These are phyloP conservation scores for Siphlonurus alternatus DNA, from an alignment of 2,888 invertebrate species.

Conservation along the genomic window DNA sequence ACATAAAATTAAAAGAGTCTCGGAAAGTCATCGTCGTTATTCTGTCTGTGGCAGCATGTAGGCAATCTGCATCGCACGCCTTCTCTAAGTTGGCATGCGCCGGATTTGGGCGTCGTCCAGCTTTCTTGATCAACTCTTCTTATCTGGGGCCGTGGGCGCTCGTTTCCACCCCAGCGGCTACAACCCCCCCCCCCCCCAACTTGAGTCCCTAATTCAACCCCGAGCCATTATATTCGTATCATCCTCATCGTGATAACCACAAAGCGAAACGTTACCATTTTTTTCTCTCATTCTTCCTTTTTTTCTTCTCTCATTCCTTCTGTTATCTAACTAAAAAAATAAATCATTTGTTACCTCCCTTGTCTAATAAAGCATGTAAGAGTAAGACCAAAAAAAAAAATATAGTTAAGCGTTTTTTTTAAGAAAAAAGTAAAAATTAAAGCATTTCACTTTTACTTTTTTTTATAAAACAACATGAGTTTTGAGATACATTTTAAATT, in stretches of 20 bases:
- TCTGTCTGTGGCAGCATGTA: neutral
- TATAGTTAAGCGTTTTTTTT: neutral
- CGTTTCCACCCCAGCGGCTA: conserved; percentile 1
- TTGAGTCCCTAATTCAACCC: conserved; percentile 2
- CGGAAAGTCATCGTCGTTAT: no score
- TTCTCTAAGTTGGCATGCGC: neutral
- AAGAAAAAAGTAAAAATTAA: neutral
- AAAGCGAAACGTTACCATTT: neutral
- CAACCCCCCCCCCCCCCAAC: neutral
- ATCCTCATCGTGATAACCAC: conserved; percentile 1
- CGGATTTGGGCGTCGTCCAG: neutral
- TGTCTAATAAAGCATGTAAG: neutral
- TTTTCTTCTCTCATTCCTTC: neutral
- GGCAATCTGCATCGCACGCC: neutral
- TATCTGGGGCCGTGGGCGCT: no score
- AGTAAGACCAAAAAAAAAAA: neutral
- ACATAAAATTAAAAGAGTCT: no score
- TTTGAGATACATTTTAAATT: no score
- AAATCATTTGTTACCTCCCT: neutral
- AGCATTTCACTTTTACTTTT: neutral
- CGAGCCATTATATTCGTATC: conserved; percentile 1
- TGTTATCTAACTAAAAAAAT: neutral
- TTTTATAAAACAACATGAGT: no score
- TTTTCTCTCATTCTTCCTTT: neutral
- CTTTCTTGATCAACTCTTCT: neutral